Evolutionary conservation across 1,140 invertebrate species (phyloP).

Genomic region (Saccostrea cuccullata): DNA sequence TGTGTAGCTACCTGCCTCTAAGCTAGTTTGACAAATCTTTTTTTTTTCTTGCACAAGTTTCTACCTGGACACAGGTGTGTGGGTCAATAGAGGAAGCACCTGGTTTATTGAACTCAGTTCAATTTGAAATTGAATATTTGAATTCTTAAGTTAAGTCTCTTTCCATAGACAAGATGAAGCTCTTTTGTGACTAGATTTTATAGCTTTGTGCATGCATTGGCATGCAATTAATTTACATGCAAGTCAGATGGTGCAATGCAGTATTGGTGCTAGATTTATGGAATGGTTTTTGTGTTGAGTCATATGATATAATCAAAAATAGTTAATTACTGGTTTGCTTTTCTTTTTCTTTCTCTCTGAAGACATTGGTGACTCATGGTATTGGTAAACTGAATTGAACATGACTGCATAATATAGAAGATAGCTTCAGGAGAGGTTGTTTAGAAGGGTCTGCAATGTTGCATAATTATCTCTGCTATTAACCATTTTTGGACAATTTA

Average conservation of each 20-base stretch:
- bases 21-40: not conserved
- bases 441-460: not conserved
- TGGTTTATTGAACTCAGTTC: slow-evolving; percentile 21
- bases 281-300: slow-evolving; percentile 25
- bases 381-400: not conserved
- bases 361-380: slow-evolving; percentile 10
- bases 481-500: not conserved
- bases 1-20: not conserved
- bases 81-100: slow-evolving; percentile 11
- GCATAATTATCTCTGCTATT: slow-evolving; percentile 20
- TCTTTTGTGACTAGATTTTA: not conserved
- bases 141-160: slow-evolving; percentile 8
- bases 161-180: not conserved
- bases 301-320: slow-evolving; percentile 20
- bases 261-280: slow-evolving; percentile 7
- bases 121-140: slow-evolving; percentile 4
- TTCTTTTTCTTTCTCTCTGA: not conserved
- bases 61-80: slow-evolving; percentile 15
- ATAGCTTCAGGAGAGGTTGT: not conserved
- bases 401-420: not conserved
- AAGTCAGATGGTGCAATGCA: slow-evolving; percentile 19
- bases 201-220: slow-evolving; percentile 18
- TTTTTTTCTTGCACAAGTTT: slow-evolving; percentile 5
- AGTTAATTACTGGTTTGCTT: slow-evolving; percentile 19
- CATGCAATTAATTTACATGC: slow-evolving; percentile 32